These are phyloP conservation scores for Tenualosa thibaudeaui DNA, from an alignment of 2,797 vertebrate species.

Conservation along the genomic window DNA sequence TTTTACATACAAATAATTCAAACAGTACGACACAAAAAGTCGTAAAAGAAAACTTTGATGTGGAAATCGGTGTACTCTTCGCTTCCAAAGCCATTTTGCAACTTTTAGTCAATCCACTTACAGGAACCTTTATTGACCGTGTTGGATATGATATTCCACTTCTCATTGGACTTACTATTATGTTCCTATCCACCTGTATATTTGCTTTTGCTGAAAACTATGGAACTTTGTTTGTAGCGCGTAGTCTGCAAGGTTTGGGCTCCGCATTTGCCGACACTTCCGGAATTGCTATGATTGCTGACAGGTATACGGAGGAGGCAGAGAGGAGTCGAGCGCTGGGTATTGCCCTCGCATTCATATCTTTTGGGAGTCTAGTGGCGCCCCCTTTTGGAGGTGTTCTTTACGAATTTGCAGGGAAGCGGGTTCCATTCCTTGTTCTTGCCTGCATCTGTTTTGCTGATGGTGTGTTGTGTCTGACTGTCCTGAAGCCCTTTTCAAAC, in stretches of 20 bases:
- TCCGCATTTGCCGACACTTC: conserved; percentile 97
- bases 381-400: conserved; percentile 94
- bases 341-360: conserved; percentile 94
- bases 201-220: conserved; percentile 95
- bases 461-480: conserved; percentile 80
- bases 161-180: conserved; percentile 88
- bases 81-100: conserved; percentile 96
- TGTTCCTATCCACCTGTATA: conserved; percentile 90
- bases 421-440: conserved; percentile 90
- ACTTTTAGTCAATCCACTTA: conserved; percentile 91
- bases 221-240: conserved; percentile 87
- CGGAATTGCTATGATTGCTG: conserved; percentile 93
- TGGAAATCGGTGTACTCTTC: conserved; percentile 93
- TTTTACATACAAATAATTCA: conserved; percentile 64
- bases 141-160: conserved; percentile 93
- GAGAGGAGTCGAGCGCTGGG: conserved; percentile 92
- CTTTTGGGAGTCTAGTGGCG: conserved; percentile 92
- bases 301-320: conserved; percentile 85
- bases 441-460: conserved; percentile 85
- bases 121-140: conserved; percentile 94
- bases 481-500: conserved; percentile 84
- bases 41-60: conserved; percentile 82
- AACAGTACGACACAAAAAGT: conserved; percentile 64
- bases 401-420: conserved; percentile 86
- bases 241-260: conserved; percentile 94